phyloP scores from a whole-genome alignment of 2,797 vertebrate species.

The Acanthurus lineatus region DNA sequence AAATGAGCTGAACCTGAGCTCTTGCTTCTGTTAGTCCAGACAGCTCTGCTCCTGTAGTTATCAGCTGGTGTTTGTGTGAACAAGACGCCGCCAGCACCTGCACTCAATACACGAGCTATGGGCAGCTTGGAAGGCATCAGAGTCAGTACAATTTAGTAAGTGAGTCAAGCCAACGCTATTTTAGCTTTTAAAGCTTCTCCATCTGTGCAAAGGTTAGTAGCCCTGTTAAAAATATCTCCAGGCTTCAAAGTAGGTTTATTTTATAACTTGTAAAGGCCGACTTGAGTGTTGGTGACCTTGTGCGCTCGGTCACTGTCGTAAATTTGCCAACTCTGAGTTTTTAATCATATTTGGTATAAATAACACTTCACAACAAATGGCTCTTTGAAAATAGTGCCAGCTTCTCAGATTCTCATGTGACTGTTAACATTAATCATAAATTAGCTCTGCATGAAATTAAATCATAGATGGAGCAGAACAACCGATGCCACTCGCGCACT shows the following conservation, averaged over 20 bases:
- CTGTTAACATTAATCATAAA: conserved; percentile 34
- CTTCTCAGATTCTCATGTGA: conserved; percentile 11
- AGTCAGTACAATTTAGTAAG: conserved; percentile 39
- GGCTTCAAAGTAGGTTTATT: conserved; percentile 46
- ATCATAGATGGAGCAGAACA: conserved; percentile 5
- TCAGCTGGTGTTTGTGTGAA: conserved; percentile 56
- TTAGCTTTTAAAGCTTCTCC: conserved; percentile 56
- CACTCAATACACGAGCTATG: conserved; percentile 59
- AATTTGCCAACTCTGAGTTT: conserved; percentile 6
- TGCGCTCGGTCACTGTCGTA: conserved; percentile 52
- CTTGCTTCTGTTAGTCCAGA: conserved; percentile 19
- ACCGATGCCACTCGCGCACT: conserved; percentile 22
- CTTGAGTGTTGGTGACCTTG: conserved; percentile 55
- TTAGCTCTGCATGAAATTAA: conserved; percentile 16
- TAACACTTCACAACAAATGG: background rate
- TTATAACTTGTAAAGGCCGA: conserved; percentile 47
- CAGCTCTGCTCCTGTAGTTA: conserved; percentile 43
- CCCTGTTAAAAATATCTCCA: conserved; percentile 75
- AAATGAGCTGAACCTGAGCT: conserved; percentile 9
- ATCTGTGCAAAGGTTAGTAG: conserved; percentile 62
- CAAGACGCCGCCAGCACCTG: conserved; percentile 53
- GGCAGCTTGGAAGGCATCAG: conserved; percentile 42
- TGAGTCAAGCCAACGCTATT: conserved; percentile 60
- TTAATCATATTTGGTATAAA: background rate
- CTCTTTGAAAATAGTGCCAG: background rate